phyloP scores from a whole-genome alignment of 2,113 vertebrate genomes.

The Mesoclemmys tuberculata region DNA sequence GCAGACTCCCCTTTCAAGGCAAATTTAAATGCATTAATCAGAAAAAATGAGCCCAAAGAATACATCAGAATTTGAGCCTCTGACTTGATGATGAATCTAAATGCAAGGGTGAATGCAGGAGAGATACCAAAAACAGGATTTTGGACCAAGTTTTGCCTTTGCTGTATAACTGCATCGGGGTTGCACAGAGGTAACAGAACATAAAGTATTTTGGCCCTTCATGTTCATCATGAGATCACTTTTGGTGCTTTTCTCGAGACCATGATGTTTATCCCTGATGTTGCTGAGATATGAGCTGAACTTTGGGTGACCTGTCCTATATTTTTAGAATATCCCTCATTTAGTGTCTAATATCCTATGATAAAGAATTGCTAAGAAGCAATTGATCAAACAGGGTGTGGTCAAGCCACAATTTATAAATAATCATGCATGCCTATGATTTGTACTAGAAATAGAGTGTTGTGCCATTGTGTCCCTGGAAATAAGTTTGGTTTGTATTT shows the following conservation, averaged over 20 bases:
- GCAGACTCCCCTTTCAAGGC: neutral
- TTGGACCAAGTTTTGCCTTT: accelerated
- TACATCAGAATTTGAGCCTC: neutral
- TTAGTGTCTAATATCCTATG: neutral
- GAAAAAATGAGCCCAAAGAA: neutral
- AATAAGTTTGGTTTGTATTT: neutral
- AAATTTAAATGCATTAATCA: neutral
- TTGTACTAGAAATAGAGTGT: neutral
- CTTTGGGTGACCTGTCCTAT: neutral
- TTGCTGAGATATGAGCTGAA: neutral
- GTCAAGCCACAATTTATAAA: neutral
- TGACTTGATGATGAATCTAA: neutral
- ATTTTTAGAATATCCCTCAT: neutral
- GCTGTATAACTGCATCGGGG: accelerated
- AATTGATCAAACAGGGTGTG: neutral
- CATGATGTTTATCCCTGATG: neutral
- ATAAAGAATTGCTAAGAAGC: neutral
- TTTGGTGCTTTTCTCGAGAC: neutral
- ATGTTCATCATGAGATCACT: neutral
- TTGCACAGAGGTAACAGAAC: neutral
- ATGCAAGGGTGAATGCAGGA: neutral
- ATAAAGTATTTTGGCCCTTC: neutral
- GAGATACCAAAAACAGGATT: neutral
- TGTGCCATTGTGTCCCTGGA: neutral
- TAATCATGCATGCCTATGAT: neutral